Percentiles rank a stretch among this genome's conserved stretches.
phyloP scores from a whole-genome alignment of 2,888 invertebrate genomes.

The Ochlodes sylvanus region DNA sequence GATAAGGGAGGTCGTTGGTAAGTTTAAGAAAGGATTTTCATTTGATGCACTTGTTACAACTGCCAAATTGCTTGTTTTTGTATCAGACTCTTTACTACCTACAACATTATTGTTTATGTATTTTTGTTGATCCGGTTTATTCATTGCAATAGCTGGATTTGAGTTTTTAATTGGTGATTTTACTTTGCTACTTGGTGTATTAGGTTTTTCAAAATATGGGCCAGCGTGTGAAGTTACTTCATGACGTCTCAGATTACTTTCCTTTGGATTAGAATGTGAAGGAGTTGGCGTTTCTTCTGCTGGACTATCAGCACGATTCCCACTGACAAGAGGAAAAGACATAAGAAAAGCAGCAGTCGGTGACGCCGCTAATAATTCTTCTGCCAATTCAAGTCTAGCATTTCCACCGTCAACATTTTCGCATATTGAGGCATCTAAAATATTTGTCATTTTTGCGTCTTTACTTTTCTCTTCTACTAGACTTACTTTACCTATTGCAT shows the following conservation, averaged over 20 bases:
- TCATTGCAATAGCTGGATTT: conserved; percentile 48
- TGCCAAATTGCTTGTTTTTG: conserved; percentile 51
- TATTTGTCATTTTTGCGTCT: conserved; percentile 68
- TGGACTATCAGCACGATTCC: conserved; percentile 80
- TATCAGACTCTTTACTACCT: conserved; percentile 51
- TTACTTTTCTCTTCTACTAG: conserved; percentile 61
- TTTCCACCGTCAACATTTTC: conserved; percentile 81
- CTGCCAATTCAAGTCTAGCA: conserved; percentile 84
- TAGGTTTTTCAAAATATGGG: conserved; percentile 61
- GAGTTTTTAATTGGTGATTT: conserved; percentile 53
- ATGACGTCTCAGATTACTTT: conserved; percentile 45
- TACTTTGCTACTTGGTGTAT: conserved; percentile 48
- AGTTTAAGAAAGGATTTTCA: conserved; percentile 75
- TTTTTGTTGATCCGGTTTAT: conserved; percentile 62
- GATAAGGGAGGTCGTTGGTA: conserved; percentile 69
- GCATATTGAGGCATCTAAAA: conserved; percentile 72
- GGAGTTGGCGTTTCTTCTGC: conserved; percentile 66
- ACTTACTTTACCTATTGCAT: conserved; percentile 6
- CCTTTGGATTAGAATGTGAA: conserved; percentile 52
- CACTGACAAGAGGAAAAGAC: conserved; percentile 90
- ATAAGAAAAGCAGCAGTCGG: conserved; percentile 91
- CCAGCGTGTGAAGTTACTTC: conserved; percentile 54
- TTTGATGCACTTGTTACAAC: conserved; percentile 54
- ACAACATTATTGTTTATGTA: conserved; percentile 51
- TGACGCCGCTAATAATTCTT: conserved; percentile 84